Evolutionary conservation across 2,797 vertebrate species (phyloP), one percentile per base, ranked within the genome.

Genomic region (Rhabdomys pumilio): DNA sequence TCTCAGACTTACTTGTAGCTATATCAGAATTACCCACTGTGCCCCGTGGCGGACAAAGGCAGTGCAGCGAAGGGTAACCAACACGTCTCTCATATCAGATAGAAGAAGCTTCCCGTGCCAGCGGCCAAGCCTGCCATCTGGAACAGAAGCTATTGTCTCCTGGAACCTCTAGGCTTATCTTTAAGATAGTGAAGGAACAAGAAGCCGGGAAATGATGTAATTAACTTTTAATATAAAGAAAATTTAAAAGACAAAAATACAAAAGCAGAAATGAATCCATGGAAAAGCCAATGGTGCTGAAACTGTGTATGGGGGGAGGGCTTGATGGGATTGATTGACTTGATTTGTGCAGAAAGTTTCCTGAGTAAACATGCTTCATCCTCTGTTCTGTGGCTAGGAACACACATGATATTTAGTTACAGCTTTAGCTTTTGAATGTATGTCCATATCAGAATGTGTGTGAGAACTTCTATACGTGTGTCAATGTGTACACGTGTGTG

Each of bases 61-160:
- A n/a, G 53, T 47, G 5, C 24, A 17, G 19, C 13, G 15, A 44
- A 67, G 44, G 26, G 19, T 7, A 29, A 29, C 50, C 8, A n/a
- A 41, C 57, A 17, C 19, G 11, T 12, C 13, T 19, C 0, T 55
- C 55, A 41, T 13, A 61, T 83, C 61, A 22, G 29, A 69, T 26
- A 47, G 19, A n/a, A 1, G 7, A 6, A 3, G n/a, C 24, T 12
- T 17, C 76, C 26, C 0, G 0, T 4, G 15, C n/a, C 24, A 1
- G 22, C n/a, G 7, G 20, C 50, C 8, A 29, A 57, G 17, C 84
- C 9, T 15, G 44, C 85, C 31, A 81, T 82, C 77, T 81, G 11
- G 20, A 87, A 24, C 53, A 22, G n/a, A 63, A 31, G 2, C 24
- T 5, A 15, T 6, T 67, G 73, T 92, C 59, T 6, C 12, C 24